Evolutionary conservation across 2,797 vertebrate genomes (phyloP).

Genomic region (Acropternis orthonyx): DNA sequence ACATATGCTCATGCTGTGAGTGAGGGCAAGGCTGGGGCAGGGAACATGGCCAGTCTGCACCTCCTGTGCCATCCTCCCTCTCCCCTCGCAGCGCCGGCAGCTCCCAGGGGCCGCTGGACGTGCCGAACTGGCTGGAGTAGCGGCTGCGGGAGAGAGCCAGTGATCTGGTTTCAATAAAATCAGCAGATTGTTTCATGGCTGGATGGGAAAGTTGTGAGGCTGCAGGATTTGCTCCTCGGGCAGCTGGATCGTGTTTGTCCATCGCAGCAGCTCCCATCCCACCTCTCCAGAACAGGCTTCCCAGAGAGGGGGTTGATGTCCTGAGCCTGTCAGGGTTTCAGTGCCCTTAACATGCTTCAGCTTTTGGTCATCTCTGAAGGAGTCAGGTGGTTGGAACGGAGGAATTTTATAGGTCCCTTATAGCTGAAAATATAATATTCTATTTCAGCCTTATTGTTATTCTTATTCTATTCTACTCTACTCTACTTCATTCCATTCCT

Average conservation of each 20-base stretch:
- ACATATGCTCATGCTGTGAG: neutral
- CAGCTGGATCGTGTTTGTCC: conserved; percentile 70
- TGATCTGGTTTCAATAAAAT: conserved; percentile 68
- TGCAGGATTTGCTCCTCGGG: conserved; percentile 48
- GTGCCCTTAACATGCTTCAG: neutral
- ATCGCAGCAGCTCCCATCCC: neutral
- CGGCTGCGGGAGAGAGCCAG: neutral
- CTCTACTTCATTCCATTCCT: neutral
- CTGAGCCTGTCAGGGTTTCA: neutral
- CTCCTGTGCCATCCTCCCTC: neutral
- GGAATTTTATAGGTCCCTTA: neutral
- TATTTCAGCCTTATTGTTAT: neutral
- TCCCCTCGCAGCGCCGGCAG: neutral
- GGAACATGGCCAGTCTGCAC: neutral
- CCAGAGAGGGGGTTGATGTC: neutral
- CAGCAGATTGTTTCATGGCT: conserved; percentile 66
- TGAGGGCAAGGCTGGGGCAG: neutral
- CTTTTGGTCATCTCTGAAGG: neutral
- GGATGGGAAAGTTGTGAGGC: conserved; percentile 59
- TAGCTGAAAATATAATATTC: neutral
- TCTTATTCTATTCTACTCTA: neutral
- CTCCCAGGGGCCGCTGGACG: conserved; percentile 25
- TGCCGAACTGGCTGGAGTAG: conserved; percentile 14
- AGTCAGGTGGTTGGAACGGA: neutral
- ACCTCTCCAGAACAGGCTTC: neutral